phyloP scores from a whole-genome alignment of 1,140 invertebrate genomes.

The Anastrepha obliqua region DNA sequence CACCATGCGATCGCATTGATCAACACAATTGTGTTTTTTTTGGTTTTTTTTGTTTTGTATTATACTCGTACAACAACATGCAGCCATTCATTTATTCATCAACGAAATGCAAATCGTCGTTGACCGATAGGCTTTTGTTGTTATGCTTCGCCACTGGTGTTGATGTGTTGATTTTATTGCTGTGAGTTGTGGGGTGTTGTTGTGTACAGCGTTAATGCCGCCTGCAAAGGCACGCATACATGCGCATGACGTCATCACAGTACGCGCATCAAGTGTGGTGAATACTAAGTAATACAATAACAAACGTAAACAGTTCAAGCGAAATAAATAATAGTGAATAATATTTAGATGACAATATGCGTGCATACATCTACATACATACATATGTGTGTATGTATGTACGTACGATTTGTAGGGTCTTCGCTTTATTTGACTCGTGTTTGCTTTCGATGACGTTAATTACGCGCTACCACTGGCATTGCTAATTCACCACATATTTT shows the following conservation, averaged over 20 bases:
- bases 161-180: constrained; percentile 44
- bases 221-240: background rate
- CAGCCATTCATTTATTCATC: background rate
- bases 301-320: background rate
- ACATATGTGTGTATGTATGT: background rate
- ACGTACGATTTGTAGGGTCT: background rate
- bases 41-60: too few relatives aligned
- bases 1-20: constrained; percentile 25
- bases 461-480: background rate
- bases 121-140: constrained; percentile 25
- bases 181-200: background rate
- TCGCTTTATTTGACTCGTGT: background rate
- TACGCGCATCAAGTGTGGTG: constrained; percentile 16
- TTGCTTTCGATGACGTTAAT: constrained; percentile 30
- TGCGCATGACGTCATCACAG: constrained; percentile 17
- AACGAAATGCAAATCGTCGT: constrained; percentile 25
- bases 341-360: background rate
- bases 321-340: constrained; percentile 7
- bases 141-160: background rate
- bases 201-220: background rate
- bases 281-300: constrained; percentile 18
- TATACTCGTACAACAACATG: background rate
- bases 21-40: background rate
- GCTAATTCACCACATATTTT: constrained; percentile 12
- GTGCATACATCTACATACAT: background rate